These are phyloP conservation scores for Heliconius congener DNA, from an alignment of 1,140 invertebrate genomes.

Conservation along the genomic window DNA sequence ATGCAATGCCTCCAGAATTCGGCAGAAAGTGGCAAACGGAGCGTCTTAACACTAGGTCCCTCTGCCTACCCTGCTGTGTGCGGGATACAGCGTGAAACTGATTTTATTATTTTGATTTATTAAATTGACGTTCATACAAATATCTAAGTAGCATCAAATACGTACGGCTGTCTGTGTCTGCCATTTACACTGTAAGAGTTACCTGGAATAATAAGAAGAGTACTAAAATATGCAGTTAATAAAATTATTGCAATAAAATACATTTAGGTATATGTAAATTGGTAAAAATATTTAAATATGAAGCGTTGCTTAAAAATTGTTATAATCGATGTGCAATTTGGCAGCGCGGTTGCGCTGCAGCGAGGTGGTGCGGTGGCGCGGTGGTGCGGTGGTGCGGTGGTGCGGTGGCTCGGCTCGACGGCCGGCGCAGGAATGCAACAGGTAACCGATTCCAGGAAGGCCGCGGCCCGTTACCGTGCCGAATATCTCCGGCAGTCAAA, in stretches of 20 bases:
- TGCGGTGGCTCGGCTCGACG: constrained; percentile 48
- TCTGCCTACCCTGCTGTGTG: no score
- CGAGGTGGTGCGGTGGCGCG: constrained; percentile 42
- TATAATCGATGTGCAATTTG: constrained; percentile 16
- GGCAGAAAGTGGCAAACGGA: no score
- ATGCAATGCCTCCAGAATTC: not conserved
- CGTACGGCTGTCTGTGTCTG: no score
- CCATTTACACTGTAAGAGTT: no score
- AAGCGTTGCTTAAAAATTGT: not conserved
- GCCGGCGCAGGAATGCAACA: constrained; percentile 76
- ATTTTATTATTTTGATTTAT: not conserved
- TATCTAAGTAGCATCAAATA: no score
- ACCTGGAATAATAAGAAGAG: no score
- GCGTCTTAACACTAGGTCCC: no score
- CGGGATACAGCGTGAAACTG: no score
- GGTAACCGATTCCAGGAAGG: constrained; percentile 79
- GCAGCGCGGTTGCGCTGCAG: constrained; percentile 20
- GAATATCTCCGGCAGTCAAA: constrained; percentile 79
- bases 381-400: constrained; percentile 40
- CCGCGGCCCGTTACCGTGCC: constrained; percentile 78
- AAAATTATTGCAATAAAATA: not conserved
- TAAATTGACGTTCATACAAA: no score
- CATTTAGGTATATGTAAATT: not conserved
- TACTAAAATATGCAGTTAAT: no score
- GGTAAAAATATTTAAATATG: not conserved